Evolutionary conservation across 2,797 vertebrate species (phyloP), one percentile per base, ranked within the genome.

Genomic region (Carcharodon carcharias): DNA sequence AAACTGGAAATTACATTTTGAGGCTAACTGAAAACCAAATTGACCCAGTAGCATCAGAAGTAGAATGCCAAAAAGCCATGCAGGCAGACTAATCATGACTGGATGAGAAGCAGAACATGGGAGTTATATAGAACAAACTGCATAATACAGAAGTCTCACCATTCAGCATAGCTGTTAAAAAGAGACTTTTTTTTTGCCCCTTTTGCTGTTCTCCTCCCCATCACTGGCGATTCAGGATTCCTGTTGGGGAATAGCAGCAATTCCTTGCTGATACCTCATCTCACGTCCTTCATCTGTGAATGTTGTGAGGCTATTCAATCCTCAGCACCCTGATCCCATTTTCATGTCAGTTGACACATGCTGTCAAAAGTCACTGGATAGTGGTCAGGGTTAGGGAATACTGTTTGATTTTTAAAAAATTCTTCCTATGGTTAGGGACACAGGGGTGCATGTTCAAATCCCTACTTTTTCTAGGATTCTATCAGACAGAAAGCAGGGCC

Each of bases 1-100:
- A 93, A 93, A n/a, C 16, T 67, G 91, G n/a, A 93, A 93, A 93
- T 67, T 93, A 65, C 61, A 93, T 67, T 93, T 28, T 65, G 91
- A 93, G 21, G 91, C 91, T 67, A 45, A 67, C 45, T 45, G 61
- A 93, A 67, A 93, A 93, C 63, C 63, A 93, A 93, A 93, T 65
- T 65, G 61, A 67, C n/a, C 91, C n/a, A 23, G 9, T 18, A 67
- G 91, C 91, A 35, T 61, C 56, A n/a, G 88, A 91, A n/a, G 56
- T 28, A 61, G 88, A 31, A 89, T 35, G 87, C 50, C 87, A 92
- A 61, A 63, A 65, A 93, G 35, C 91, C 58, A 65, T n/a, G 14
- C 61, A 65, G 21, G 3, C n/a, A 63, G n/a, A 92, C 5, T 85
- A 85, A 26, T 26, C 82, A 50, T 9, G 40, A 50, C 31, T 65